phyloP scores from a whole-genome alignment of 2,113 vertebrate genomes.

The Phalacrocorax aristotelis region DNA sequence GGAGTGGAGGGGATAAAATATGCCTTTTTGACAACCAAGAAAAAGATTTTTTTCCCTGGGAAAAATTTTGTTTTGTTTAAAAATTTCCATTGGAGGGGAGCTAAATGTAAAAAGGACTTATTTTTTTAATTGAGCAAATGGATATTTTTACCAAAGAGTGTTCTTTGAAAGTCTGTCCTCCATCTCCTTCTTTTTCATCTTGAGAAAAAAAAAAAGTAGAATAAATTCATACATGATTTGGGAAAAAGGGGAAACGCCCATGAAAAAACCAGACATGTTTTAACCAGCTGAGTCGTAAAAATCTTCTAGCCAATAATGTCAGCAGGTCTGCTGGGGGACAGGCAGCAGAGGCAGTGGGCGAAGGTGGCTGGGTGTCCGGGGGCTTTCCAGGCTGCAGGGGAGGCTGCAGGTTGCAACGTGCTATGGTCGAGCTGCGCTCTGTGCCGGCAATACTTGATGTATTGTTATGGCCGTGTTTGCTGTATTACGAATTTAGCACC shows the following conservation, averaged over 20 bases:
- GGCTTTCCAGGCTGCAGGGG: not conserved
- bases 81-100: not conserved
- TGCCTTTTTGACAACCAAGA: not conserved
- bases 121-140: not conserved
- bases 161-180: not conserved
- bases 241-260: not conserved
- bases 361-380: not conserved
- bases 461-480: not conserved
- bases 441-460: not conserved
- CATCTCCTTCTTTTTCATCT: not conserved
- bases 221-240: not conserved
- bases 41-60: not conserved
- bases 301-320: not conserved
- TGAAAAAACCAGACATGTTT: not conserved
- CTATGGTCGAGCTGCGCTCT: not conserved
- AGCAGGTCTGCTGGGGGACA: no score
- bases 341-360: not conserved
- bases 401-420: not conserved
- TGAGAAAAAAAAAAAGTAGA: fast-evolving
- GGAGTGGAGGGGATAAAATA: not conserved
- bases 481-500: not conserved
- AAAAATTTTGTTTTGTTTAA: conserved; percentile 11
- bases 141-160: not conserved
- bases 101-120: not conserved
- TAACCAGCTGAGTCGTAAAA: not conserved